Evolutionary conservation across 1,140 invertebrate species (phyloP), one percentile per base, ranked within the genome.

Genomic region (Danaus melanippus): DNA sequence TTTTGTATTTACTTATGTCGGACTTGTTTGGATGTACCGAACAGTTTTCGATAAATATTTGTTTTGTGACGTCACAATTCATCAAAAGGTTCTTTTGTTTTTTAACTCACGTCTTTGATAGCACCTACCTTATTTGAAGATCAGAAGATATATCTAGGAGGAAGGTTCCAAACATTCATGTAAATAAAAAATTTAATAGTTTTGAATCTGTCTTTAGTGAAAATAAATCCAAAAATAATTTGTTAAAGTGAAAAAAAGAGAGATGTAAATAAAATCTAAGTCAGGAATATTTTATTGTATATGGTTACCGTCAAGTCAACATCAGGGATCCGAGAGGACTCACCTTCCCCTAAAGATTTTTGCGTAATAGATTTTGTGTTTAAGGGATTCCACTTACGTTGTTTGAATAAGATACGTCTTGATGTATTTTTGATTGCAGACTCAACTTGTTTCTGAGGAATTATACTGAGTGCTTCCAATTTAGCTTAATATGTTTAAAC

Each of bases 81-180:
- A 73, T 78, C 75, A 80, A 80, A 78, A 74, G 69, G 64, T 60
- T 44, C 64, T 78, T 74, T 71, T 62, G 61, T 65, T 74, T 75
- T 67, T 65, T 67, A 62, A 50, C 67, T 69, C 66, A 59, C 68
- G 68, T 65, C 57, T 77, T 71, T 77, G 74, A 78, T 71, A 69
- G 2, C 21, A 32, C 2, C 21, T 32, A 32, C 6, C 21, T 32
- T 7, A 32, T 32, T 5, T 32, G 21, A 32, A 32, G 7, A 32
- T 8, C 7, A 32, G 21, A 1, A 7, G 7, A 32, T 32, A 32
- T 32, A 21, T 32, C 21, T 32, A 5, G 21, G 21, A 32, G 21
- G 21, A 32, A 32, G 2, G 21, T 32, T 32, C 6, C 21, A 5
- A 32, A 32, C 6, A 3, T 32, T 32, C 2, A 32, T 32, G 7